Evolutionary conservation across 2,888 invertebrate species (phyloP).

Genomic region (Orgyia antiqua): DNA sequence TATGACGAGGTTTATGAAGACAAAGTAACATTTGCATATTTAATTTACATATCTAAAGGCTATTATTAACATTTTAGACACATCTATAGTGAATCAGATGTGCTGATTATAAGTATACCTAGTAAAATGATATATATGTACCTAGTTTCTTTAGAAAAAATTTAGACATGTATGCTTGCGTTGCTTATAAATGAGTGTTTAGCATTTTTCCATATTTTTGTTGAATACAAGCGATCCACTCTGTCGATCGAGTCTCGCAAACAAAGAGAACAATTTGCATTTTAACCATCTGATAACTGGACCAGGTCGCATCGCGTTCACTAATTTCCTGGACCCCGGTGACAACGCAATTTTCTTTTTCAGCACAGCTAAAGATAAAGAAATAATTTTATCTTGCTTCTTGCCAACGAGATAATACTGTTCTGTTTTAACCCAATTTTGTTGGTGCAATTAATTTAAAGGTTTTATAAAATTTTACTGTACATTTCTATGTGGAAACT

Average conservation of each 20-base stretch:
- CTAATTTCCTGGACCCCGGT: slow-evolving; percentile 50
- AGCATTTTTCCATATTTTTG: slow-evolving; percentile 53
- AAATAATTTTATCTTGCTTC: slow-evolving; percentile 44
- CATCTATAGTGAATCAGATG: too few species aligned
- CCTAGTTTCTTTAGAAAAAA: too few species aligned
- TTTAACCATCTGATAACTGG: slow-evolving; percentile 70
- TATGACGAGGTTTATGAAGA: too few species aligned
- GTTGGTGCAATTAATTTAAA: slow-evolving; percentile 30
- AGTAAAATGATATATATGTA: too few species aligned
- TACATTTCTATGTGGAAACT: too few species aligned
- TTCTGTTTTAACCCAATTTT: slow-evolving; percentile 32
- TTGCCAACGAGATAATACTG: slow-evolving; percentile 45
- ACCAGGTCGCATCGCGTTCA: slow-evolving; percentile 44
- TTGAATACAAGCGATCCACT: slow-evolving; percentile 28
- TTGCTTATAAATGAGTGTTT: slow-evolving; percentile 61
- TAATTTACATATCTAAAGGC: too few species aligned
- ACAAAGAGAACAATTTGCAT: slow-evolving; percentile 72
- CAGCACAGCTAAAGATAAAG: slow-evolving; percentile 42
- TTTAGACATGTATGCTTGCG: slow-evolving; percentile 38
- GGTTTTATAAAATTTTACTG: too few species aligned
- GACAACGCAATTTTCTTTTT: slow-evolving; percentile 55
- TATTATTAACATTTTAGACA: too few species aligned
- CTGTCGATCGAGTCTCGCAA: slow-evolving; percentile 50
- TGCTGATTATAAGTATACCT: too few species aligned
- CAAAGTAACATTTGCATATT: too few species aligned